These are phyloP conservation scores for Masticophis lateralis DNA, from an alignment of 2,797 vertebrate genomes.

Conservation along the genomic window DNA sequence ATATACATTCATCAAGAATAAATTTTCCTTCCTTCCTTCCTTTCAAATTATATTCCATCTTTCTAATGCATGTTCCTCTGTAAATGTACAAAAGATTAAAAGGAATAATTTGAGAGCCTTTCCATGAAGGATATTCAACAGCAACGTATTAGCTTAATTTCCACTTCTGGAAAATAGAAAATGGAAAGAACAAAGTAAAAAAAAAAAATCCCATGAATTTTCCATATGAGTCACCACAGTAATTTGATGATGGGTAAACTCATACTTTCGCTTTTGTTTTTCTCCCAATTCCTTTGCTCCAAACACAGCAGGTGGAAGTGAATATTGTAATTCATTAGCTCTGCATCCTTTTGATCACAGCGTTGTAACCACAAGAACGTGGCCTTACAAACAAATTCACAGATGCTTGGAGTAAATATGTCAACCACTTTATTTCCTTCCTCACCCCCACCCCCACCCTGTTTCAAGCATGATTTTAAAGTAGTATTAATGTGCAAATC, in stretches of 20 bases:
- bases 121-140: background rate
- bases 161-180: background rate
- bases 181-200: background rate
- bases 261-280: conserved; percentile 22
- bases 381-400: conserved; percentile 16
- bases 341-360: conserved; percentile 34
- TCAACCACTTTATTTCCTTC: conserved; percentile 33
- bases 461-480: conserved; percentile 51
- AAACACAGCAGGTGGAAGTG: conserved; percentile 52
- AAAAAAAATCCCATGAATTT: background rate
- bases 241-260: background rate
- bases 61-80: background rate
- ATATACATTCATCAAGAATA: no score
- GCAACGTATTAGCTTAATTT: background rate
- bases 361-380: conserved; percentile 49
- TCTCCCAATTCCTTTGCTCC: conserved; percentile 24
- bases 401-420: conserved; percentile 50
- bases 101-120: background rate
- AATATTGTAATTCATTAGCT: conserved; percentile 59
- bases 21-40: no score
- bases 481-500: conserved; percentile 55
- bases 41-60: background rate
- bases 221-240: background rate
- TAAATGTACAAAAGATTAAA: background rate
- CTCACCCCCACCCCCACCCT: background rate